phyloP scores from a whole-genome alignment of 2,888 invertebrate genomes.

The Apotomis betuletana region DNA sequence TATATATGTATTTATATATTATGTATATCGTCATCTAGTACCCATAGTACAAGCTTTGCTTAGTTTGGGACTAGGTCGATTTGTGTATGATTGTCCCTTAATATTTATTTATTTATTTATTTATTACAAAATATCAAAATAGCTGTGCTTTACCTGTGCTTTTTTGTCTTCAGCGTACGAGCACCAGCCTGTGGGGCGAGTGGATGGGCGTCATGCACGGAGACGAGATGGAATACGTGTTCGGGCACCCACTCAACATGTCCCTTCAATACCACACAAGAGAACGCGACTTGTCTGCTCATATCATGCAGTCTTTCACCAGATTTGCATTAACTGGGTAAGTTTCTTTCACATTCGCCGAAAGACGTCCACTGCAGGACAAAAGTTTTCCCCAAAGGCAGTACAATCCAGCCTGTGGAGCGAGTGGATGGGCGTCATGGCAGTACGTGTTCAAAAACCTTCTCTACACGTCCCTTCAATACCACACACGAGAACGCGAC shows the following conservation, averaged over 20 bases:
- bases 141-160: neutral
- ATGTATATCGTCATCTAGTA: too few species aligned
- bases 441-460: too few species aligned
- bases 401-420: conserved; percentile 71
- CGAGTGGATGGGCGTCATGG: too few species aligned
- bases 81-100: too few species aligned
- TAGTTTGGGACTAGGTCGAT: too few species aligned
- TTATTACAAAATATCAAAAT: too few species aligned
- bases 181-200: conserved; percentile 97
- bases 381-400: neutral
- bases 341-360: conserved; percentile 60
- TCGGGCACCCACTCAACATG: conserved; percentile 96
- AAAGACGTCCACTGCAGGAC: neutral
- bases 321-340: conserved; percentile 97
- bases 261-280: conserved; percentile 93
- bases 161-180: conserved; percentile 88
- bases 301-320: conserved; percentile 96
- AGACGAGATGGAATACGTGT: conserved; percentile 98
- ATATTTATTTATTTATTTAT: too few species aligned
- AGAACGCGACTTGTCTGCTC: conserved; percentile 93
- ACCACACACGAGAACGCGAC: conserved; percentile 46
- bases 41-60: too few species aligned
- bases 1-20: too few species aligned
- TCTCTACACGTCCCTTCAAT: too few species aligned
- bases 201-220: conserved; percentile 99